phyloP scores from a whole-genome alignment of 2,113 vertebrate species.

The Callipepla californica region DNA sequence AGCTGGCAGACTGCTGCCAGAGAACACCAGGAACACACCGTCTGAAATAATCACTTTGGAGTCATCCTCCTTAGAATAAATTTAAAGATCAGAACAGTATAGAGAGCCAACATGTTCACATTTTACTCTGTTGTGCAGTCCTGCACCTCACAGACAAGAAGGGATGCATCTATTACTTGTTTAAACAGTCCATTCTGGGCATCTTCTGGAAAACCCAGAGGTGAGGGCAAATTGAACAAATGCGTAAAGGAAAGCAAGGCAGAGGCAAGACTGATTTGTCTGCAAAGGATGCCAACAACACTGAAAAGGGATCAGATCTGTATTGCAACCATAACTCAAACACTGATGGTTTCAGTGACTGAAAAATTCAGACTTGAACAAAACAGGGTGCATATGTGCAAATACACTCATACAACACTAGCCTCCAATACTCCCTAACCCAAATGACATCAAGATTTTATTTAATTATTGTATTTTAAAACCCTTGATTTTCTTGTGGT shows the following conservation, averaged over 20 bases:
- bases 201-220: neutral
- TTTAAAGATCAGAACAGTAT: neutral
- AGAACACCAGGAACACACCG: neutral
- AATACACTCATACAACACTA: conserved; percentile 8
- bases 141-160: neutral
- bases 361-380: neutral
- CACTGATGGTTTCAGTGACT: accelerated
- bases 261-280: neutral
- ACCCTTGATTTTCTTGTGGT: conserved; percentile 78
- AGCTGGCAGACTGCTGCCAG: neutral
- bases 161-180: neutral
- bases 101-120: neutral
- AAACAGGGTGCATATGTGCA: conserved; percentile 20
- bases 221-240: neutral
- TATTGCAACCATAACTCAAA: neutral
- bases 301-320: neutral
- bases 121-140: neutral
- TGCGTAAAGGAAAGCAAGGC: neutral
- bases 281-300: neutral
- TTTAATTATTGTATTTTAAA: conserved; percentile 74
- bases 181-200: neutral
- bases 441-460: conserved; percentile 75
- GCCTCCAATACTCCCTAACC: conserved; percentile 56
- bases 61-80: neutral
- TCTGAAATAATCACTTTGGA: neutral